Base-by-base conservation (phyloP, 2,888 invertebrate genomes). In the Drosophila maculinotata region DNA sequence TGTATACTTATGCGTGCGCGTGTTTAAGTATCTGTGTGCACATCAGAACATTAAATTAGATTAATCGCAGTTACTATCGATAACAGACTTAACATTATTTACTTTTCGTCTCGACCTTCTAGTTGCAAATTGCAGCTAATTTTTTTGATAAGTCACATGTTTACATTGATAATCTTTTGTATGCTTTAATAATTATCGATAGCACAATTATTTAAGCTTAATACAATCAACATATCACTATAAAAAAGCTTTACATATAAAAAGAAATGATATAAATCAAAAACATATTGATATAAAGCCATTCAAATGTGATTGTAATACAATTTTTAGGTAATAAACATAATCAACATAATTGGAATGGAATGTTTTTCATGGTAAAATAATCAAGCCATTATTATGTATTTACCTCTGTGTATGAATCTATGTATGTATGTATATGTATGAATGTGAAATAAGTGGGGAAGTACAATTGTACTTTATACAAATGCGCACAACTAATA, bases 271-370 rank as follows among this genome's bases (percentile, higher is more conserved):
- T 14, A n/a, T 1, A 5, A 30, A 20, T 7, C 1, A 30, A 9
- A 30, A 1, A 15, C 2, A 41, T 15, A 41, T 9, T 31, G 3
- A 41, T 25, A 2, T 36, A 14, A 8, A 14, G 7, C 28, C 10
- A 54, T 28, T 39, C 12, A 33, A 33, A 14, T 30, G 14, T 17
- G 26, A 28, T 57, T 57, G 25, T 53, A 26, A 15, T 25, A 28
- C 23, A 33, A 30, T 56, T 63, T 15, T 12, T 12, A 28, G 31
- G 33, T 33, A 35, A 39, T 41, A 28, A 36, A 38, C 44, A 44
- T 44, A 42, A 73, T 41, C 39, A 73, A 53, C 44, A 57, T 62
- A 41, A 62, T 62, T 63, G 31, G 42, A 25, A 31, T 73, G 38
- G 28, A 52, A 44, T 60, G 6, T 28, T 60, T 36, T 53, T 53